Conservation (phyloP, 2,113 vertebrate species). For the Clinocottus analis region DNA sequence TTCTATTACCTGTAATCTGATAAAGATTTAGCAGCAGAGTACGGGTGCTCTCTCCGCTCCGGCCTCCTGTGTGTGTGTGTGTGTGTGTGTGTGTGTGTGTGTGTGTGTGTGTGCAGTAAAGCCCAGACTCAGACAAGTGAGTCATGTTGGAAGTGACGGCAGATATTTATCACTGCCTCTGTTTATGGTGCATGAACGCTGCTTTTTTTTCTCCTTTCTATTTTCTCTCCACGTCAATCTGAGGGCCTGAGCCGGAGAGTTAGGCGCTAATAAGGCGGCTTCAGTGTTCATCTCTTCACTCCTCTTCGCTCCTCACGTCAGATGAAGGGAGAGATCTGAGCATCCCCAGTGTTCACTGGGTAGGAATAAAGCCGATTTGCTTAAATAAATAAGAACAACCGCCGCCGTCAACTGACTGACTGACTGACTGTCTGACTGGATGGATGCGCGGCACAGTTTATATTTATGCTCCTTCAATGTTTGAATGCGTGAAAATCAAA, state of each 20-base stretch:
- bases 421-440: slow-evolving; percentile 16
- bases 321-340: slow-evolving; percentile 66
- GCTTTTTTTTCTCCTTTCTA: slow-evolving; percentile 37
- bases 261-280: slow-evolving; percentile 75
- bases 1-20: slow-evolving; percentile 78
- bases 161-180: slow-evolving; percentile 81
- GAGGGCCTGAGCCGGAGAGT: slow-evolving; percentile 57
- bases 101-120: slow-evolving; percentile 65
- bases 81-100: too few species aligned
- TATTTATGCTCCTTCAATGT: slow-evolving; percentile 42
- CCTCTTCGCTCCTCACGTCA: slow-evolving; percentile 52
- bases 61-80: too few species aligned
- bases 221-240: slow-evolving; percentile 65
- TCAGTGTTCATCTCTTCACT: slow-evolving; percentile 54
- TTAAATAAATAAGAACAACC: slow-evolving; percentile 63
- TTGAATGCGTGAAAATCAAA: slow-evolving; percentile 62
- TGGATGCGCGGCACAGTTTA: too few species aligned
- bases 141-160: slow-evolving; percentile 80
- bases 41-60: slow-evolving; percentile 47
- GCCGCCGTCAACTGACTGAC: not conserved
- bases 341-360: slow-evolving; percentile 36
- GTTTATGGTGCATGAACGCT: slow-evolving; percentile 71
- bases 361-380: slow-evolving; percentile 64
- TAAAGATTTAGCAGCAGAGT: slow-evolving; percentile 66
- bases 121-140: slow-evolving; percentile 74